Base-by-base conservation (phyloP, 2,797 vertebrate species). In the Hydrocynus forskahlii region DNA sequence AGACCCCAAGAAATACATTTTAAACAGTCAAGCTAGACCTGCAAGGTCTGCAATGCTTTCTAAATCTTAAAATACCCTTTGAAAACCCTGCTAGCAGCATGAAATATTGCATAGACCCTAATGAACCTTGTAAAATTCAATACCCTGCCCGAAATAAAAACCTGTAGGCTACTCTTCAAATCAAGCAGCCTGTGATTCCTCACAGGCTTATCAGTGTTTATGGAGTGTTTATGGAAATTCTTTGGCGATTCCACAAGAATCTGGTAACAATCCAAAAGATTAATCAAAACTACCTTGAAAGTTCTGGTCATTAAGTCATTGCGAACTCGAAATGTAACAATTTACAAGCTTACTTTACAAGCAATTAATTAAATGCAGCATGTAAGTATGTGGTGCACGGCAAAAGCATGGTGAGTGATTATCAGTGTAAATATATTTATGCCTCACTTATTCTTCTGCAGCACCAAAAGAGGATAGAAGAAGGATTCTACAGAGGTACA, bases 51-150 rank as follows among this genome's bases (percentile, higher is more conserved):
- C 21, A 66, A 82, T 50, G 71, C 82, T 80, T 82, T 80, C 81
- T 83, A 85, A 84, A 82, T 72, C 82, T 86, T 72, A 75, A 77
- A 67, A 21, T 60, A 71, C 14, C 52, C 77, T 25, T 78, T 54
- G 40, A 50, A 35, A 8, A 55, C 66, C 29, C 66, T 72, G 48
- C 29, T 59, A 6, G 29, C 29, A 77, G 68, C 50, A 57, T 9
- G 23, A 43, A 35, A 43, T n/a, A n/a, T 80, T 81, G 40, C 48
- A 69, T 21, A 76, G 25, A 76, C 64, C 12, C 66, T 54, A 75
- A 81, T 40, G 12, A 76, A 52, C 67, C 75, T 71, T 71, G 67
- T 64, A 81, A 76, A 71, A 76, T 69, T 71, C 21, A 77, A 77
- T 64, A 64, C 35, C 38, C 13, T 69, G 3, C 21, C 48, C 59